phyloP scores from a whole-genome alignment of 2,113 vertebrate species.

The Paratilapia polleni region DNA sequence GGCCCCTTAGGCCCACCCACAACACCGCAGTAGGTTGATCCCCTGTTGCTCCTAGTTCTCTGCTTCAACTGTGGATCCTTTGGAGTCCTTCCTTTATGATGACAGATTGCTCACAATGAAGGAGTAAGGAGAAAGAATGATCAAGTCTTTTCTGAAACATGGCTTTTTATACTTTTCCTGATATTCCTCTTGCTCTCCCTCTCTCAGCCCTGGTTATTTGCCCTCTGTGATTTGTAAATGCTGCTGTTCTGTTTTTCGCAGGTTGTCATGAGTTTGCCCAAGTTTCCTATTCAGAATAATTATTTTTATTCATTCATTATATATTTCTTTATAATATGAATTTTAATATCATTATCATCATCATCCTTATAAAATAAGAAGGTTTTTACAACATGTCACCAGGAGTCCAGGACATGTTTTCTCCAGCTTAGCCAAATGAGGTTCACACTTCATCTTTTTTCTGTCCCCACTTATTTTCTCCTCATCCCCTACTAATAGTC shows the following conservation, averaged over 20 bases:
- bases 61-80: background rate
- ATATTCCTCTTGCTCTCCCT: background rate
- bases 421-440: conserved; percentile 42
- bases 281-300: background rate
- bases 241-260: background rate
- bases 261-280: background rate
- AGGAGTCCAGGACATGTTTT: conserved; percentile 56
- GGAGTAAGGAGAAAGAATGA: background rate
- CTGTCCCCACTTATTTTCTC: background rate
- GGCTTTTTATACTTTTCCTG: background rate
- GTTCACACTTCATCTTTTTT: conserved; percentile 10
- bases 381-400: conserved; percentile 49
- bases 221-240: background rate
- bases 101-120: background rate
- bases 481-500: background rate
- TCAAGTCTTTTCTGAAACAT: background rate
- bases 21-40: too few species aligned
- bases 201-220: background rate
- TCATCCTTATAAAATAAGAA: background rate
- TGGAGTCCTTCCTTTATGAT: background rate
- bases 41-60: background rate
- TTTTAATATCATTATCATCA: background rate
- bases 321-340: background rate
- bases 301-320: background rate
- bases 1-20: too few species aligned